A percentile compares a stretch with the other conserved stretches of the same genome.
Evolutionary conservation across 2,113 vertebrate genomes (phyloP).

Genomic region (Eclectus roratus): DNA sequence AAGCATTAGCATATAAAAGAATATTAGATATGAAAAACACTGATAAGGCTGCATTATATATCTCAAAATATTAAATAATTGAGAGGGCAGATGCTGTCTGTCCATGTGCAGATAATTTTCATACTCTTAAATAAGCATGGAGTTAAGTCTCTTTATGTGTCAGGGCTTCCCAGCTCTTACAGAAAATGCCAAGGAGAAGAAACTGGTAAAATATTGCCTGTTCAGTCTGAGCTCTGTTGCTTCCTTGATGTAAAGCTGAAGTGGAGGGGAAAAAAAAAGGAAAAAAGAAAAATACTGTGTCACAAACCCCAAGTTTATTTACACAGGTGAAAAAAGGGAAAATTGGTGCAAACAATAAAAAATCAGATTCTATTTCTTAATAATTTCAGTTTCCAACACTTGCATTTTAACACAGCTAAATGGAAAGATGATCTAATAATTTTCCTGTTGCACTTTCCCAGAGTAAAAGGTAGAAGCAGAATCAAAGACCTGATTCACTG

Average conservation of each 20-base stretch:
- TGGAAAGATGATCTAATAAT: neutral
- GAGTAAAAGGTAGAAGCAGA: neutral
- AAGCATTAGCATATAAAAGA: neutral
- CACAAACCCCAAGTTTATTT: neutral
- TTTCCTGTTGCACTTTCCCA: neutral
- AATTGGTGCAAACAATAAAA: neutral
- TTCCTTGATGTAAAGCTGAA: neutral
- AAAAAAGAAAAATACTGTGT: neutral
- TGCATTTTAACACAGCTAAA: conserved; percentile 40
- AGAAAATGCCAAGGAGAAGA: neutral
- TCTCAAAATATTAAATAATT: neutral
- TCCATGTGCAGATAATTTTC: neutral
- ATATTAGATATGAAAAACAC: neutral
- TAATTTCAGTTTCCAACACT: conserved; percentile 5
- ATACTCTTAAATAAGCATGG: neutral
- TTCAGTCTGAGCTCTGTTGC: neutral
- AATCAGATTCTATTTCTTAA: neutral
- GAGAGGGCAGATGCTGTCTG: neutral
- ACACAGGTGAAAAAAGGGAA: neutral
- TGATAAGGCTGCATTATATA: neutral
- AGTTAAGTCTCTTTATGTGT: neutral
- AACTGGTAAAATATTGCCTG: neutral
- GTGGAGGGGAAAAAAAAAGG: neutral
- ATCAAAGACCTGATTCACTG: neutral
- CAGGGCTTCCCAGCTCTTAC: neutral